These are phyloP conservation scores for Poeciliopsis gracilis DNA, from an alignment of 2,797 vertebrate genomes.

Conservation along the genomic window DNA sequence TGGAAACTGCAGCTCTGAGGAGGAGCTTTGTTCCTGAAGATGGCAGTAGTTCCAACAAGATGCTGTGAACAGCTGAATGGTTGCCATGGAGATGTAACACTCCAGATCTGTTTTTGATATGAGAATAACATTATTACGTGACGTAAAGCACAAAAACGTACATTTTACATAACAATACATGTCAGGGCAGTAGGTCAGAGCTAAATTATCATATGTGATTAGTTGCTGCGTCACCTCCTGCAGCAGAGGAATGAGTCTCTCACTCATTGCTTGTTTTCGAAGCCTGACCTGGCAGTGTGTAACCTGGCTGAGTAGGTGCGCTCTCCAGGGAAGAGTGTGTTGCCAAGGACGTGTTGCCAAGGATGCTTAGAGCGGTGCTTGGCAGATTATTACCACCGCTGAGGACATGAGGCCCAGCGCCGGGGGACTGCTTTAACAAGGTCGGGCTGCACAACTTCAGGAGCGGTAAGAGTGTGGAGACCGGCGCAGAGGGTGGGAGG, in stretches of 20 bases:
- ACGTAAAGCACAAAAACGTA: too few species aligned
- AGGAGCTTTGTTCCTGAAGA: too few species aligned
- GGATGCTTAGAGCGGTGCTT: slow-evolving; percentile 7
- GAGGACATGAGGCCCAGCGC: slow-evolving; percentile 1
- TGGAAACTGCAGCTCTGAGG: too few species aligned
- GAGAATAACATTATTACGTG: too few species aligned
- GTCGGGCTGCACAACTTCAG: not conserved
- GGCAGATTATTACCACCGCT: not conserved
- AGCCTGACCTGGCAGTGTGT: not conserved
- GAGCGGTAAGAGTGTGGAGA: not conserved
- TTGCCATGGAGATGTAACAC: too few species aligned
- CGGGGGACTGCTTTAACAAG: slow-evolving; percentile 10
- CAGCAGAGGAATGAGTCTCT: not conserved
- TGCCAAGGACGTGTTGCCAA: slow-evolving; percentile 5
- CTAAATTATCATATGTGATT: not conserved
- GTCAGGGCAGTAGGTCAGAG: not conserved
- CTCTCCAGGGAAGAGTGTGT: not conserved
- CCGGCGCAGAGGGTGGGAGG: too few species aligned
- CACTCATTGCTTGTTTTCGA: not conserved
- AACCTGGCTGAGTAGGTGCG: not conserved
- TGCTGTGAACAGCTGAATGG: too few species aligned
- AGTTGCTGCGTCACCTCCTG: not conserved
- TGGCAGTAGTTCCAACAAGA: too few species aligned
- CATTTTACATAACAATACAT: not conserved
- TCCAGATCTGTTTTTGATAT: too few species aligned